Evolutionary conservation across 23 tunicate genomes (phyloP), one percentile per base, ranked within the genome.

Genomic region (Trididemnum nubilum): DNA sequence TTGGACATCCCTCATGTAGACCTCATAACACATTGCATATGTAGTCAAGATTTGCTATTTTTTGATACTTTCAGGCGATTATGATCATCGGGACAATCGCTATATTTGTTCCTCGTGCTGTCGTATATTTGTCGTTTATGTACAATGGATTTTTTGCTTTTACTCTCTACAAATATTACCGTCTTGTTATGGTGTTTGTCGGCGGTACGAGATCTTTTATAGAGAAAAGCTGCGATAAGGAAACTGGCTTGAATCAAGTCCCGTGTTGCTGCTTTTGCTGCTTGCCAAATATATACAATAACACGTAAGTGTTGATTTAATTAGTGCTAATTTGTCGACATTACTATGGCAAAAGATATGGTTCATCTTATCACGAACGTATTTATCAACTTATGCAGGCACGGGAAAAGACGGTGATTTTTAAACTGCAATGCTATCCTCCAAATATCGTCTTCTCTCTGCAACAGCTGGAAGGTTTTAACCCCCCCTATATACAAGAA

Each of bases 211-310:
- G 58, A 38, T 73, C 92, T 0, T 92, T 87, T 72, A 90, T 92
- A 1, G 92, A 87, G 23, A 92, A 92, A 72, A 86, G 81, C 33
- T n/a, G 67, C 0, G 72, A 71, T 24, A 66, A 34, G 35, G 78
- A 40, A 1, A 78, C 87, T 25, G 51, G 80, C 54, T 34, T 82
- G 44, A 92, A 92, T 51, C 57, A 50, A 3, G 67, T 83, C 12
- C 97, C 97, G 4, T 87, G 88, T 73, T 90, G 93, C 44, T 92
- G 97, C 59, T 59, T 92, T 22, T 60, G 75, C 19, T 92, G 97
- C 91, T 64, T 92, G 36, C 97, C 97, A 33, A 77, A 71, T 64
- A 78, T 92, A 22, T 52, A 81, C 38, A 92, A 92, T 49, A 86
- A 87, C 15, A 51, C 34, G 97, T 92, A 69, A 76, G 96, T 85